Evolutionary conservation across 2,113 vertebrate genomes (phyloP).

Genomic region (Archilochus colubris): DNA sequence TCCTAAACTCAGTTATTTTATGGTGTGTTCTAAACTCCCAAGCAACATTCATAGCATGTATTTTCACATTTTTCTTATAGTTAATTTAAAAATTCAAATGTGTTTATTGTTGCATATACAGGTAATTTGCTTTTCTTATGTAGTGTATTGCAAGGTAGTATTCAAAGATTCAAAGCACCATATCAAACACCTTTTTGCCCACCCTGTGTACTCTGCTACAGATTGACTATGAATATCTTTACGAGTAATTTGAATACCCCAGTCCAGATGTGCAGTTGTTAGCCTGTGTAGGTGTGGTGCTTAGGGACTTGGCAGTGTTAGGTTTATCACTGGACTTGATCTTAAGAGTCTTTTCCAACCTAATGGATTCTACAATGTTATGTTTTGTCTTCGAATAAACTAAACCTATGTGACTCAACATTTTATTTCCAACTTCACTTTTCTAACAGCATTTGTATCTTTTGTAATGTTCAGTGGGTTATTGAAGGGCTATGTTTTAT

Average conservation of each 20-base stretch:
- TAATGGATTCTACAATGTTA: neutral
- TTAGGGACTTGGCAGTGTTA: neutral
- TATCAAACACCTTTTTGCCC: neutral
- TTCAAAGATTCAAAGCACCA: neutral
- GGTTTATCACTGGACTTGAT: neutral
- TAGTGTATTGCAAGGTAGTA: neutral
- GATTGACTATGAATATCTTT: neutral
- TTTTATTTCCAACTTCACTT: neutral
- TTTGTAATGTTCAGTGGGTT: neutral
- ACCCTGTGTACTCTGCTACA: neutral
- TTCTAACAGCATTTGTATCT: neutral
- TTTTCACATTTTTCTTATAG: neutral
- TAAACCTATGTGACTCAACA: neutral
- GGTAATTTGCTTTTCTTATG: neutral
- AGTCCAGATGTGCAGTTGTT: neutral
- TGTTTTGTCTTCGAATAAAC: neutral
- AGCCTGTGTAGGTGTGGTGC: fast-evolving
- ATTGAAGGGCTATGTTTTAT: neutral
- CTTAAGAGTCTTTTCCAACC: neutral
- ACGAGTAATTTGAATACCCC: neutral
- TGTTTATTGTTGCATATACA: neutral
- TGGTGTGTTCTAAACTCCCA: neutral
- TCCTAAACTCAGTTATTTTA: neutral
- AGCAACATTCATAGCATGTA: fast-evolving
- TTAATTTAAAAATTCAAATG: neutral